A percentile compares a stretch with the other conserved stretches of the same genome.
Conservation (phyloP, 2,888 invertebrate species). For the Dryobotodes eremita region DNA sequence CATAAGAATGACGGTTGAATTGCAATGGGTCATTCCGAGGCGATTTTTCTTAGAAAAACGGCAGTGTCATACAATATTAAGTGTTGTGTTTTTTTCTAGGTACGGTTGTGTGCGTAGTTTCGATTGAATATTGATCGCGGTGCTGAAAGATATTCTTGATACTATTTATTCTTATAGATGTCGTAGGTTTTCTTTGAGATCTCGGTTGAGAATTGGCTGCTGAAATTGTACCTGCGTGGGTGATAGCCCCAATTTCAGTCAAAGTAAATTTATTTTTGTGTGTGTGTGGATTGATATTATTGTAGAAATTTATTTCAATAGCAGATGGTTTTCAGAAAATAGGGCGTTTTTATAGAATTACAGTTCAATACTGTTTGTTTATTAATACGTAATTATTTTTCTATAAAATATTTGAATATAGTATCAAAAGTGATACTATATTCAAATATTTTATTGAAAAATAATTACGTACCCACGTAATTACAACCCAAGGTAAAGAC, state of each 20-base stretch:
- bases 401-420: too few species aligned
- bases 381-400: not conserved
- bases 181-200: conserved; percentile 8
- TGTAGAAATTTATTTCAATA: not conserved
- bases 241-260: not conserved
- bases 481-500: too few species aligned
- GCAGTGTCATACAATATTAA: conserved; percentile 50
- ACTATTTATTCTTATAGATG: conserved; percentile 25
- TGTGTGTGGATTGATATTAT: not conserved
- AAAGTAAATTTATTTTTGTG: not conserved
- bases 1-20: conserved; percentile 60
- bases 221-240: not conserved
- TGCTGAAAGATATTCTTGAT: conserved; percentile 35
- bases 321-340: not conserved
- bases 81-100: conserved; percentile 38
- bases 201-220: not conserved
- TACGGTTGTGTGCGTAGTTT: conserved; percentile 17
- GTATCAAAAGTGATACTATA: not conserved
- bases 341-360: accelerated
- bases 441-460: too few species aligned
- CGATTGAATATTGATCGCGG: conserved; percentile 49
- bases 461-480: not conserved
- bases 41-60: conserved; percentile 61
- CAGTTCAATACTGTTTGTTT: not conserved
- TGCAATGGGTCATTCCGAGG: conserved; percentile 57